Conservation (phyloP, 2,797 vertebrate species). For the Semotilus atromaculatus region DNA sequence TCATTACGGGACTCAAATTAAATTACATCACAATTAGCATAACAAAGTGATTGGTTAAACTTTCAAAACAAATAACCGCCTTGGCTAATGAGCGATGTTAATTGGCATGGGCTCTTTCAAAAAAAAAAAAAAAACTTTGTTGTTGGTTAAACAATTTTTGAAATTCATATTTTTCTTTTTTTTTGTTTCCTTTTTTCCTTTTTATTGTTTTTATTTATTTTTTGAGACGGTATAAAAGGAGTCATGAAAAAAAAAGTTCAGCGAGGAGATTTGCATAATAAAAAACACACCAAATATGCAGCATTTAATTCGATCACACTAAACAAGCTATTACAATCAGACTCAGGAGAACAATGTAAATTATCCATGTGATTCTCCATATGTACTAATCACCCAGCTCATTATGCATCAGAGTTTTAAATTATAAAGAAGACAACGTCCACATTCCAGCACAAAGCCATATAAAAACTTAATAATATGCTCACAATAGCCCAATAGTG, state of each 20-base stretch:
- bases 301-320: slow-evolving; percentile 99
- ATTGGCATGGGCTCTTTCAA: slow-evolving; percentile 95
- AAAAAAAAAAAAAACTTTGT: slow-evolving; percentile 90
- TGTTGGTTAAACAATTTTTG: slow-evolving; percentile 86
- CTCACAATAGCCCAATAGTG: slow-evolving; percentile 96
- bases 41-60: slow-evolving; percentile 99
- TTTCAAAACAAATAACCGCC: slow-evolving; percentile 99
- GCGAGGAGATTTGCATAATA: slow-evolving; percentile 90
- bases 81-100: slow-evolving; percentile 97
- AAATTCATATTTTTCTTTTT: slow-evolving; percentile 79
- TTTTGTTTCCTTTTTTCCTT: slow-evolving; percentile 63
- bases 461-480: slow-evolving; percentile 99
- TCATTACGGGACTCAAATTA: slow-evolving; percentile 99
- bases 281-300: slow-evolving; percentile 92
- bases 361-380: slow-evolving; percentile 98
- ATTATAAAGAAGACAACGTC: slow-evolving; percentile 99
- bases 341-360: slow-evolving; percentile 99
- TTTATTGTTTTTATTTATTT: slow-evolving; percentile 1
- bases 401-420: slow-evolving; percentile 99
- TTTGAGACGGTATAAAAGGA: slow-evolving; percentile 71
- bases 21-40: slow-evolving; percentile 99
- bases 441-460: slow-evolving; percentile 98
- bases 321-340: slow-evolving; percentile 98
- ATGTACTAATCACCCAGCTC: slow-evolving; percentile 99
- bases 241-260: slow-evolving; percentile 41